A percentile compares a stretch with the other conserved stretches of the same genome.
Conservation (phyloP, 1,140 invertebrate genomes). For the Monomorium pharaonis region DNA sequence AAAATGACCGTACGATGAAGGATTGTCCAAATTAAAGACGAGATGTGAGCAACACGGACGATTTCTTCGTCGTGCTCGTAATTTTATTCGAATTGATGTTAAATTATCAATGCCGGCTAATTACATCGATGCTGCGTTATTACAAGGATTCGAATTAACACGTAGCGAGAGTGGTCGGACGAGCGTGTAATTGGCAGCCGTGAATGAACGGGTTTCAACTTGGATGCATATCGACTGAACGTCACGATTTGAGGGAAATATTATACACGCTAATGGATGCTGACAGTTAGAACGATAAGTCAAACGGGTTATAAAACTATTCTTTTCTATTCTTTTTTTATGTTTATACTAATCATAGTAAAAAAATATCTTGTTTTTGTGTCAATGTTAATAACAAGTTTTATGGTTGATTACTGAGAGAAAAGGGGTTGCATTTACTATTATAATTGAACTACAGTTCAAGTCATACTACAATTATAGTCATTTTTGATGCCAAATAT, state of each 20-base stretch:
- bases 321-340: background rate
- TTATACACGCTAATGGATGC: conserved; percentile 40
- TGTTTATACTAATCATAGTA: background rate
- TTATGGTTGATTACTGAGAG: background rate
- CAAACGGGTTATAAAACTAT: background rate
- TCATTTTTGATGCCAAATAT: too few relatives aligned
- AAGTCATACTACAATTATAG: too few relatives aligned
- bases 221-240: conserved; percentile 18
- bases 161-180: conserved; percentile 44
- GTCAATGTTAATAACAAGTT: background rate
- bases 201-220: conserved; percentile 44
- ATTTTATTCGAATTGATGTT: conserved; percentile 52
- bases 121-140: conserved; percentile 24
- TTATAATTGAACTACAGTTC: too few relatives aligned
- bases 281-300: conserved; percentile 34
- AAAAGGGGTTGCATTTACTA: too few relatives aligned
- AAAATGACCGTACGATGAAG: conserved; percentile 28
- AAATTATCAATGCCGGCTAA: conserved; percentile 48
- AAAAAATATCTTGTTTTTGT: background rate
- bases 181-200: conserved; percentile 50
- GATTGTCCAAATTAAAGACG: conserved; percentile 45
- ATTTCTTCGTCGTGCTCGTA: conserved; percentile 22
- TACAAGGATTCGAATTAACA: conserved; percentile 44
- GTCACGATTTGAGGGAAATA: conserved; percentile 33
- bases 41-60: background rate